These are phyloP conservation scores for Ranitomeya variabilis DNA, from an alignment of 2,113 vertebrate species.

Conservation along the genomic window DNA sequence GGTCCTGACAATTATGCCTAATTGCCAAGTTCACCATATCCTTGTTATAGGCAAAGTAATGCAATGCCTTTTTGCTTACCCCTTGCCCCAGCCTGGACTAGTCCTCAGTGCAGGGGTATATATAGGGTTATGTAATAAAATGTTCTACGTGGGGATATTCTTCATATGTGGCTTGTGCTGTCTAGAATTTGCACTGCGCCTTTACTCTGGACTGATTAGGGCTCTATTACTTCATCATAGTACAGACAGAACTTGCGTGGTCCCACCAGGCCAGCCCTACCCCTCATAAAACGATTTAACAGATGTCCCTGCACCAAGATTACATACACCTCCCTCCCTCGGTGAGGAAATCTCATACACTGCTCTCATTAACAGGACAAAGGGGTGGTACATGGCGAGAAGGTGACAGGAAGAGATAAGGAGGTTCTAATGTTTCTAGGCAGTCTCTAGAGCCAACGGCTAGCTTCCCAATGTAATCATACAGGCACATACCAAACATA, in stretches of 20 bases:
- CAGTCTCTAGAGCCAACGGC: slow-evolving; percentile 30
- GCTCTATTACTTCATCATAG: neutral
- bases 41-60: neutral
- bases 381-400: slow-evolving; percentile 62
- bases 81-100: neutral
- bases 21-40: neutral
- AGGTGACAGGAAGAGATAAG: slow-evolving; percentile 72
- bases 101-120: neutral
- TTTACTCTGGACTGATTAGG: neutral
- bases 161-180: neutral
- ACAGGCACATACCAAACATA: neutral
- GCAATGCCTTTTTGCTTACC: neutral
- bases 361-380: slow-evolving; percentile 47
- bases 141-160: too few species aligned
- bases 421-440: slow-evolving; percentile 47
- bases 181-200: neutral
- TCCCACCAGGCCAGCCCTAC: neutral
- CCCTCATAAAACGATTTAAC: neutral
- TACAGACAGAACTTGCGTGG: neutral
- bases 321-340: slow-evolving; percentile 31
- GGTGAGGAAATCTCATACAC: slow-evolving; percentile 41
- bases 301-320: slow-evolving; percentile 26
- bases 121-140: too few species aligned
- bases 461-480: slow-evolving; percentile 44
- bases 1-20: neutral